Base-by-base conservation (phyloP, 2,888 invertebrate species). In the Folsomia candida region DNA sequence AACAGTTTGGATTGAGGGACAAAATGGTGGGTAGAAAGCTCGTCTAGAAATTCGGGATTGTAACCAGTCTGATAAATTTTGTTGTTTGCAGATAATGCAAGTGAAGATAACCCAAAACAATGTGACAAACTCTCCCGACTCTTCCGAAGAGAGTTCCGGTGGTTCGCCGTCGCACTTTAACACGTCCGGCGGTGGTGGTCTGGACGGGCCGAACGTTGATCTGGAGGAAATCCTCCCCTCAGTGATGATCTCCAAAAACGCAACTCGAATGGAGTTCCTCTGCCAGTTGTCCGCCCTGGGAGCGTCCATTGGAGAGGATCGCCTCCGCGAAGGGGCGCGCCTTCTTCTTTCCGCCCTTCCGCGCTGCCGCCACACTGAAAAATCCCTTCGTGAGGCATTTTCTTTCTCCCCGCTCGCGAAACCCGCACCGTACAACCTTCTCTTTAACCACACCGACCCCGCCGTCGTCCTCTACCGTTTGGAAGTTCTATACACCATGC, bases 81-180 rank as follows among this genome's bases (percentile, higher is more conserved):
- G 6, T 37, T 37, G 37, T 37, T 37, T 37, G n/a, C 81, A 90
- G 89, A 82, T 89, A 72, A 85, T 93, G 76, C 90, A 90, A 57
- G 92, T 90, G 1, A 93, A 93, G 83, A 83, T 92, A 65, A 89
- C 89, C 74, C 91, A 90, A 81, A 87, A 74, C 20, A 89, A 89
- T 71, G 85, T 89, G 82, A 88, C 89, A 25, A 91, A 91, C 80
- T 92, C 92, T 70, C 93, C 93, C 68, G 97, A 97, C 82, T 94
- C 94, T 69, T 94, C 94, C 81, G 94, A 94, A 70, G 97, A 97
- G 83, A 95, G 95, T 79, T 95, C 95, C 69, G 92, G 94, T 1
- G 93, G 94, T 1, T 95, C 95, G 0, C 95, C 95, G 1, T 94
- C 93, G 76, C 88, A 92, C 82, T 82, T 84, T 24, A 58, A 73